A percentile compares a stretch with the other conserved stretches of the same genome.
Conservation (phyloP, 2,113 vertebrate species). For the Pterocles gutturalis region DNA sequence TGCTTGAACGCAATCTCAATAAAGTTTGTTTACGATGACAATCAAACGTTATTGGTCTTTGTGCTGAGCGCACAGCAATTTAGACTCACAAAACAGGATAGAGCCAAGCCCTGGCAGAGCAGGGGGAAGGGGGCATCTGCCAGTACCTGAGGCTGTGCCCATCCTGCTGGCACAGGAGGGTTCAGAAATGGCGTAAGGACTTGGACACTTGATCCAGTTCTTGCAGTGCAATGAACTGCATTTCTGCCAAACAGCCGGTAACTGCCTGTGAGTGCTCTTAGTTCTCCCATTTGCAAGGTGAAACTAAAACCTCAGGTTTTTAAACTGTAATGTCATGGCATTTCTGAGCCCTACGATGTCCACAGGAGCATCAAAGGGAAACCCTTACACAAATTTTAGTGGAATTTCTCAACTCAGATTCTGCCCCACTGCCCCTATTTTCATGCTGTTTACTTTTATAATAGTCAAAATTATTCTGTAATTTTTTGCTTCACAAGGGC, state of each 20-base stretch:
- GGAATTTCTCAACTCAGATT: background rate
- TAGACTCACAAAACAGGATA: background rate
- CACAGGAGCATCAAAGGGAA: background rate
- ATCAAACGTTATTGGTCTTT: constrained; percentile 26
- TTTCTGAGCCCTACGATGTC: background rate
- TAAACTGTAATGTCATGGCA: background rate
- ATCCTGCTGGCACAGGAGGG: background rate
- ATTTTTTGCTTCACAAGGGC: background rate
- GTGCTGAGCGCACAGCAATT: background rate
- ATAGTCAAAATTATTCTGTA: background rate
- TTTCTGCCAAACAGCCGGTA: background rate
- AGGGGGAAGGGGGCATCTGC: background rate
- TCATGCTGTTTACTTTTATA: background rate
- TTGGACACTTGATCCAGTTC: background rate
- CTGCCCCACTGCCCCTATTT: background rate
- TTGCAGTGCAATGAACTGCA: background rate
- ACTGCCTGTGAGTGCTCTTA: background rate
- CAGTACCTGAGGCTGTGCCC: background rate
- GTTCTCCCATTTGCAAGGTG: background rate
- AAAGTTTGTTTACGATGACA: constrained; percentile 43
- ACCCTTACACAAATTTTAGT: background rate
- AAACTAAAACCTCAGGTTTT: background rate
- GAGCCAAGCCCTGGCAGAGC: background rate
- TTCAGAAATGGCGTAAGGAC: background rate
- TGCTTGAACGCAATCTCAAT: background rate